Evolutionary conservation across 2,113 vertebrate genomes (phyloP), one percentile per base, ranked within the genome.

Genomic region (Hemiprocne comata): DNA sequence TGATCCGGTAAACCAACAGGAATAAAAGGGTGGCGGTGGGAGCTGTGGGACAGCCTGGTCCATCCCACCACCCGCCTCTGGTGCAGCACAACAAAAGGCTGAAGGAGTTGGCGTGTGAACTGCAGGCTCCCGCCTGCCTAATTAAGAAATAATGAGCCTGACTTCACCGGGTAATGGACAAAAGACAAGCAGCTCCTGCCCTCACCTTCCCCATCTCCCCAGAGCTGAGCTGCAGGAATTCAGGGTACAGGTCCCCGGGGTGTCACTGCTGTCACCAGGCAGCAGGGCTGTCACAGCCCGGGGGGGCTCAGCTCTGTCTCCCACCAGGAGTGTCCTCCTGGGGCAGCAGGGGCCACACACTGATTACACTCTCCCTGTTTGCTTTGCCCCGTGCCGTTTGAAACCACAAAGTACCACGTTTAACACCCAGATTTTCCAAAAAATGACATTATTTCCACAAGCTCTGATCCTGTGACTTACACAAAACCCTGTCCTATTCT

Each of bases 131-230:
- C 84, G 73, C 57, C 7, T 62, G 84, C 87, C 87, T 97, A 62
- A 94, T 91, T 80, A 95, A 72, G 87, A 93, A 92, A 84, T 94
- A 94, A 96, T 9, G 65, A 95, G 90, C 73, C 55, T n/a, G 55
- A 53, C 85, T 91, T 55, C 55, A 53, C 94, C 24, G 58, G 65
- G 33, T 53, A 51, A 77, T 5, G n/a, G 42, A n/a, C 23, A 65
- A 57, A 70, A 69, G 50, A 44, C 48, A 38, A 55, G 18, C 73
- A 57, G 71, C 53, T 75, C 55, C 82, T 77, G 55, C 44, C 65
- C 31, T 8, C 69, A 38, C 33, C 57, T 11, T 15, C 54, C 50
- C 25, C 13, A 1, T 6, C 24, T 24, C 48, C 26, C 11, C 44
- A 7, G 2, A 31, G 46, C 19, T 48, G 55, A 64, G 17, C 61